Evolutionary conservation across 2,797 vertebrate species (phyloP), one percentile per base, ranked within the genome.

Genomic region (Vireo griseus): DNA sequence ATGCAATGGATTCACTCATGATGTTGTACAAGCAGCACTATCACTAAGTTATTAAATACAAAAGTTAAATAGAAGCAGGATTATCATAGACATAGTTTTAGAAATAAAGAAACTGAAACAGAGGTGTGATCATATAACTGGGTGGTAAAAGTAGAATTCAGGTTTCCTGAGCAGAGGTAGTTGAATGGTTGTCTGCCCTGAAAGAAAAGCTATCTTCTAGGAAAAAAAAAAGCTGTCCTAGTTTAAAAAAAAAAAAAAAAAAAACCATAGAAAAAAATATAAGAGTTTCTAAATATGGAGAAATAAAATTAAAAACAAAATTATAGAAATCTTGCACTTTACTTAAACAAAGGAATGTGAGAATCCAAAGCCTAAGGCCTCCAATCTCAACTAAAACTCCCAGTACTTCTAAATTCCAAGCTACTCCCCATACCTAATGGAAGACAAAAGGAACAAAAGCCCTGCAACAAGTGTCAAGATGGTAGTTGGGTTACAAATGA

Each of bases 401-500:
- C 16, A 59, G 10, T 39, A 14, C 20, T 61, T 69, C 29, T 55
- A 19, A 69, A 65, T 65, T 91, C 33, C 29, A 65, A 69, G 51
- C 20, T 65, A 35, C 5, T n/a, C 6, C 12, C 2, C 5, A 6
- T 20, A 35, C 7, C 3, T 29, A 29, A 5, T 14, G 16, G 4
- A 21, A 39, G 11, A 20, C 3, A 78, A 52, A 91, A 65, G 42
- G 18, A 91, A 5, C 21, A 50, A 40, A 63, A 67, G 2, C 17
- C 6, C 37, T 10, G 1, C 25, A 67, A 33, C 11, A 44, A 55
- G 51, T 33, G 9, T 65, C 15, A 26, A 74, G 57, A 25, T 22
- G n/a, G 18, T 17, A 55, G 24, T 1, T 44, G 33, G 21, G 28
- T 78, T 57, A 57, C 37, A 82, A 71, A 72, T 35, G 22, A 54